These are phyloP conservation scores for Teleopsis dalmanni DNA, from an alignment of 1,140 invertebrate species.

Conservation along the genomic window DNA sequence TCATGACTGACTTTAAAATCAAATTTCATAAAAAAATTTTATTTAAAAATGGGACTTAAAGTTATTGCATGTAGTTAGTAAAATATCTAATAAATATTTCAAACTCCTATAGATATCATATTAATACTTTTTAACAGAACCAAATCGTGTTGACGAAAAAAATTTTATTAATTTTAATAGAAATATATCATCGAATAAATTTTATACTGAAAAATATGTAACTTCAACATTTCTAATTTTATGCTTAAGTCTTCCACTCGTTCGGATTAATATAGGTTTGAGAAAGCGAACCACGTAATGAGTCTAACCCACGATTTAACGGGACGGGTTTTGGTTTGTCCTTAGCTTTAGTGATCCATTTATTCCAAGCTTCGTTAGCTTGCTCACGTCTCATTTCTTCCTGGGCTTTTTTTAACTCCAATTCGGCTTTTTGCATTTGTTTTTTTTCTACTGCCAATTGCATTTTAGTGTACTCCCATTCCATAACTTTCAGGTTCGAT, in stretches of 20 bases:
- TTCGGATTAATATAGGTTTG: constrained; percentile 18
- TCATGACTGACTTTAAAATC: too few relatives aligned
- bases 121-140: too few relatives aligned
- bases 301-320: constrained; percentile 15
- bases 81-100: too few relatives aligned
- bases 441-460: constrained; percentile 11
- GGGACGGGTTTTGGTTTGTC: constrained; percentile 20
- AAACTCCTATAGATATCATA: too few relatives aligned
- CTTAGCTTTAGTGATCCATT: constrained; percentile 13
- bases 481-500: constrained; percentile 4
- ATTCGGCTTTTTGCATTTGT: constrained; percentile 5
- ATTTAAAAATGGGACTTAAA: too few relatives aligned
- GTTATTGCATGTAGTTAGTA: too few relatives aligned
- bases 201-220: too few relatives aligned
- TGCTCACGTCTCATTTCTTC: constrained; percentile 12
- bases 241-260: constrained; percentile 16
- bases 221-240: too few relatives aligned
- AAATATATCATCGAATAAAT: too few relatives aligned
- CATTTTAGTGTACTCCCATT: constrained; percentile 14
- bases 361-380: constrained; percentile 13
- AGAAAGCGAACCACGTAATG: constrained; percentile 18
- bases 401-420: not conserved
- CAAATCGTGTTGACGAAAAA: too few relatives aligned
- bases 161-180: too few relatives aligned
- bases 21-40: too few relatives aligned